These are phyloP conservation scores for Enteromius mattozi DNA, from an alignment of 2,797 vertebrate species.

Conservation along the genomic window DNA sequence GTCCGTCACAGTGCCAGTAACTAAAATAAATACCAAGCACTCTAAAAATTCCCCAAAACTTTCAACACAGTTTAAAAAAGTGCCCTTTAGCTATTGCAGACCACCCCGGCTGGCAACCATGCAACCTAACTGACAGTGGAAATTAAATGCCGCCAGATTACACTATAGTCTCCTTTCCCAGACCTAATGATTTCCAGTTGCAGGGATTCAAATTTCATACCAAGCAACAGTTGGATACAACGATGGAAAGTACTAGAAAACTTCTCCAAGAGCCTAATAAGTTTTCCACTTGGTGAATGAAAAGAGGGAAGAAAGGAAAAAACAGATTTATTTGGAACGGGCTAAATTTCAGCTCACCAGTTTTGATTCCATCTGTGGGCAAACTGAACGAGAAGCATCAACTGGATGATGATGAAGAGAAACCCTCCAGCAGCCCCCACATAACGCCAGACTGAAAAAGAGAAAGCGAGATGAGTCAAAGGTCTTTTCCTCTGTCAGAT, in stretches of 20 bases:
- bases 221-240: conserved; percentile 37
- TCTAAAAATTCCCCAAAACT: neutral
- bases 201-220: conserved; percentile 17
- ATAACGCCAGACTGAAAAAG: conserved; percentile 88
- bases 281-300: conserved; percentile 37
- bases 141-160: conserved; percentile 38
- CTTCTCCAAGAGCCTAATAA: conserved; percentile 14
- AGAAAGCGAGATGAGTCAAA: conserved; percentile 9
- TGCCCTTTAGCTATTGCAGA: conserved; percentile 24
- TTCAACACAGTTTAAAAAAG: neutral
- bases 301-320: conserved; percentile 25
- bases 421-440: conserved; percentile 87
- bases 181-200: conserved; percentile 58
- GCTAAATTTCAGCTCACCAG: conserved; percentile 81
- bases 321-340: conserved; percentile 25
- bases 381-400: conserved; percentile 93
- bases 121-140: conserved; percentile 17
- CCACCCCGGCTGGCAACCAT: conserved; percentile 43
- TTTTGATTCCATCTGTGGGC: conserved; percentile 99
- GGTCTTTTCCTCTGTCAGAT: neutral
- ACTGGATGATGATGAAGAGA: conserved; percentile 91
- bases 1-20: neutral
- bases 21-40: neutral
- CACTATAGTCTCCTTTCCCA: conserved; percentile 31
- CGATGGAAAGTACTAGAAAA: conserved; percentile 48